Base-by-base conservation (phyloP, 2,797 vertebrate genomes). In the Furcifer pardalis region DNA sequence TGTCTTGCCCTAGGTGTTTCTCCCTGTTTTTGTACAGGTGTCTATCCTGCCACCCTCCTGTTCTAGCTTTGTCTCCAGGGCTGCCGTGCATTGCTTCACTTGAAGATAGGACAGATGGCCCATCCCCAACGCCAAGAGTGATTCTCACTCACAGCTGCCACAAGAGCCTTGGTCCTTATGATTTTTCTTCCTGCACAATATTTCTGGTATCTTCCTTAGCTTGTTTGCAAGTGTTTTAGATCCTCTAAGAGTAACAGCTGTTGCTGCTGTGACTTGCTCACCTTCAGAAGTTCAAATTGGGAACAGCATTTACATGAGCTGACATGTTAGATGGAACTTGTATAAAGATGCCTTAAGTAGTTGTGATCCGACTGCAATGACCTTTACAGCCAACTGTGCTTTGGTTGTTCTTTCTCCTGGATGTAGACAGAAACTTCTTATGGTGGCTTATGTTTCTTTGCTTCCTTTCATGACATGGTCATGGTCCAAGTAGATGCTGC, bases 381-480 rank as follows among this genome's bases (percentile, higher is more conserved):
- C 7, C 46, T 69, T 15, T 49, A 42, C 52, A 42, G 49, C 5
- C 12, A 71, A 1, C 6, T 77, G 23, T 42, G 52, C 30, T 59
- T 37, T 44, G 35, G 85, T 17, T 30, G 25, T 71, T 21, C 60
- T 84, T 15, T 1, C 32, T 35, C 25, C 3, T n/a, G 4, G 23
- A 42, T 42, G 12, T 9, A 77, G 19, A 37, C 23, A 73, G 52
- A 32, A 1, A 7, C 84, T 9, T 30, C 72, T 49, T 23, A 42
- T 35, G 25, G 7, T 30, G 83, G 0, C 59, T 52, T 68, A 9
- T 32, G 0, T 66, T 82, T 76, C 19, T 42, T 78, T 60, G 10
- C 80, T 82, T 35, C 13, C 23, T 89, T 83, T 78, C 30, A 27
- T 75, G 4, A 74, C 2, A 9, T 74, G 66, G 63, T n/a, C 49